phyloP scores from a whole-genome alignment of 1,140 invertebrate genomes.

The Ips nitidus region DNA sequence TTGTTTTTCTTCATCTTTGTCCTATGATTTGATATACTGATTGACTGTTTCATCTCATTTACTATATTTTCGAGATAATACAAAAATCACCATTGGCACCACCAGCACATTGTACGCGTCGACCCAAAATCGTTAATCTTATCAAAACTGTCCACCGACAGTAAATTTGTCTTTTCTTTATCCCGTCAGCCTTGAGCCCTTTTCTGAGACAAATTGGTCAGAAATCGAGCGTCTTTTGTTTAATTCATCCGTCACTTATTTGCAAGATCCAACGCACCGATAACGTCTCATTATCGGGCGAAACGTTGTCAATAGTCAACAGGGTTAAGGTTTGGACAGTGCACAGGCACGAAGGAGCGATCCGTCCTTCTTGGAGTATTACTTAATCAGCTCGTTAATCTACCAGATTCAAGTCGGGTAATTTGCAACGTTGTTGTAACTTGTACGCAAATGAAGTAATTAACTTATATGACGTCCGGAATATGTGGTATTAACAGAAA shows the following conservation, averaged over 20 bases:
- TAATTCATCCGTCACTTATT: constrained; percentile 9
- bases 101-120: too few relatives aligned
- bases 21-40: too few relatives aligned
- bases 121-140: background rate
- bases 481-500: too few relatives aligned
- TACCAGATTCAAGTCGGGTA: too few relatives aligned
- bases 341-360: background rate
- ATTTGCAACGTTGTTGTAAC: too few relatives aligned
- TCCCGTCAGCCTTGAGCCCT: constrained; percentile 4
- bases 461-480: too few relatives aligned
- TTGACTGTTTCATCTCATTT: too few relatives aligned
- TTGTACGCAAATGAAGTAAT: too few relatives aligned
- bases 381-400: background rate
- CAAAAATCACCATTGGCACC: too few relatives aligned
- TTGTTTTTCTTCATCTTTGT: too few relatives aligned
- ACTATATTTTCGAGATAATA: too few relatives aligned
- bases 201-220: background rate
- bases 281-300: constrained; percentile 8
- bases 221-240: constrained; percentile 7
- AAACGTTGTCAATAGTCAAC: background rate
- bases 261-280: constrained; percentile 7
- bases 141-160: constrained; percentile 4
- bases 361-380: background rate
- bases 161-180: background rate
- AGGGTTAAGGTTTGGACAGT: background rate